Evolutionary conservation across 1,140 invertebrate genomes (phyloP), one percentile per base, ranked within the genome.

Genomic region (Bombus pascuorum): DNA sequence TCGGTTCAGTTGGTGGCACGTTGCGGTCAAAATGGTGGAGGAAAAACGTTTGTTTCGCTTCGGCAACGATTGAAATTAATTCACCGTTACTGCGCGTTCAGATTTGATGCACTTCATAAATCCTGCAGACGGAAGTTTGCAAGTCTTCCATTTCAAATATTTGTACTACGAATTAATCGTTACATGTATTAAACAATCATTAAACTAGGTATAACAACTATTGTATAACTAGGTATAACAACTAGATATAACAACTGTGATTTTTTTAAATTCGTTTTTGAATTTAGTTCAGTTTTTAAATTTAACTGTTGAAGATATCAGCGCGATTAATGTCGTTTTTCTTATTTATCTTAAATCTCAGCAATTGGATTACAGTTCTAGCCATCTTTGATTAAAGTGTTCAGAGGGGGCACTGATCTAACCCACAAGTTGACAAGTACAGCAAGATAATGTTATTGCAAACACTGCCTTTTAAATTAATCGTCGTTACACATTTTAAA

Each of bases 301-400:
- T 28, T 9, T 59, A 10, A 28, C 1, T 44, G 44, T 15, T 5
- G 0, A 42, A 13, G 0, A 47, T 0, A 18, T 47, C 15, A 5
- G 1, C 0, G 1, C 5, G 5, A 47, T 0, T 47, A 47, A 18
- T 5, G 0, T 6, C 0, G 0, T 18, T 47, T 5, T 6, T 47
- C 44, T 47, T 18, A 47, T 47, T 47, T 47, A 15, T 44, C 0
- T 44, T 44, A 44, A 15, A 5, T 15, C 44, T 44, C 44, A 44
- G 44, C 44, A 5, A 15, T 4, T 44, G 3, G 13, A 44, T 5
- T 2, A 6, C 32, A n/a, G 12, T 12, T 62, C 59, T 4, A n/a
- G 12, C 12, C 0, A n/a, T 5, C 2, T 32, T 32, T 0, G 3
- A 47, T 47, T 18, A 1, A 18, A 47, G 6, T 47, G 15, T 47